Percentiles rank a stretch among this genome's conserved stretches.
Evolutionary conservation across 2,797 vertebrate genomes (phyloP).

Genomic region (Hemitrygon akajei): DNA sequence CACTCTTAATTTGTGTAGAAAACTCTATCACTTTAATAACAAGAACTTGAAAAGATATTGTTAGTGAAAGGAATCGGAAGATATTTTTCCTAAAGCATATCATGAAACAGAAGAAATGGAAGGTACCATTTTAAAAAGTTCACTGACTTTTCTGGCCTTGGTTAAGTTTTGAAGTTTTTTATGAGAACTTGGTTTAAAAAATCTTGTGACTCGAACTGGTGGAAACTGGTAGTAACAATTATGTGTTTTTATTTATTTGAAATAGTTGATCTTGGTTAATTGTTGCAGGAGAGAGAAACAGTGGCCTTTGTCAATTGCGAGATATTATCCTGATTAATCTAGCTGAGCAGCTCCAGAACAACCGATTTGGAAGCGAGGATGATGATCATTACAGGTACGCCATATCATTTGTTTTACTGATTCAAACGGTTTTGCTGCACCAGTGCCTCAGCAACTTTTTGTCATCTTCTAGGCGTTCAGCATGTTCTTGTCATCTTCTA

Average conservation of each 20-base stretch:
- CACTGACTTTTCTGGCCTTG: not conserved
- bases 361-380: conserved; percentile 93
- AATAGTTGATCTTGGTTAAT: conserved; percentile 6
- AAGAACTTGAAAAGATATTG: not conserved
- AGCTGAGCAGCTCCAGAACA: conserved; percentile 90
- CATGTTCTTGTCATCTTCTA: not conserved
- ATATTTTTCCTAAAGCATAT: not conserved
- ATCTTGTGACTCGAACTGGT: not conserved
- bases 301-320: conserved; percentile 82
- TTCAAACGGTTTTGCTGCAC: not conserved
- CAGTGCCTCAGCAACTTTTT: not conserved
- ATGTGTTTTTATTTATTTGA: not conserved
- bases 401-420: conserved; percentile 11
- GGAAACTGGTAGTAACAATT: not conserved
- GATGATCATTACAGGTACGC: conserved; percentile 91
- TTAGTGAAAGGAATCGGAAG: not conserved
- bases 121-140: not conserved
- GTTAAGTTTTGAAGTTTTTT: not conserved
- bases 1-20: not conserved
- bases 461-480: not conserved
- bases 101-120: not conserved
- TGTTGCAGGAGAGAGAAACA: conserved; percentile 79
- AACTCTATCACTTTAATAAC: not conserved
- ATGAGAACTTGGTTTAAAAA: not conserved
- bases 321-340: conserved; percentile 90